These are phyloP conservation scores for Paratrypauchen microcephalus DNA, from an alignment of 2,797 vertebrate species.

Conservation along the genomic window DNA sequence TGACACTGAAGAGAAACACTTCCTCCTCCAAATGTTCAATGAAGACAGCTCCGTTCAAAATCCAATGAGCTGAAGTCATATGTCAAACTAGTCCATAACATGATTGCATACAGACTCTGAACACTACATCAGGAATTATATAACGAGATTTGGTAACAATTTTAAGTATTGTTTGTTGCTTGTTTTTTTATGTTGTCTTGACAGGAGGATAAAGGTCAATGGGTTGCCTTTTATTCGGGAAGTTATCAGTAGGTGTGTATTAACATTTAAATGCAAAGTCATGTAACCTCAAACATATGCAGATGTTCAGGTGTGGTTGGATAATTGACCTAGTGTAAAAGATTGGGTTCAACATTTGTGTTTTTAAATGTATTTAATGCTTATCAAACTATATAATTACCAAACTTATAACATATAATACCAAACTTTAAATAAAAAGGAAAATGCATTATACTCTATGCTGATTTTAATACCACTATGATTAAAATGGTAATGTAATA, in stretches of 20 bases:
- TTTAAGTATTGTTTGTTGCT: background rate
- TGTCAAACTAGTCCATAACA: background rate
- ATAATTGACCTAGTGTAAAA: background rate
- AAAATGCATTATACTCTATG: no score
- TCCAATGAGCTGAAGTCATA: background rate
- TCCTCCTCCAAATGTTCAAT: conserved; percentile 28
- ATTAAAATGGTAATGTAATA: no score
- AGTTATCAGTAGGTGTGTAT: background rate
- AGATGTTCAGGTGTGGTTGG: background rate
- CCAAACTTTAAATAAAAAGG: no score
- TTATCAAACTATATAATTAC: background rate
- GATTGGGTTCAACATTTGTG: background rate
- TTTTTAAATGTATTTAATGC: background rate
- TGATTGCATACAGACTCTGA: background rate
- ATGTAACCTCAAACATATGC: background rate
- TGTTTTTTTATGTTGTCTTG: background rate
- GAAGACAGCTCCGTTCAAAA: conserved; percentile 10
- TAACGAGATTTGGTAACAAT: conserved; percentile 11
- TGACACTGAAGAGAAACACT: conserved; percentile 20
- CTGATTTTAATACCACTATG: no score
- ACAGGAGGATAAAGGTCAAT: background rate
- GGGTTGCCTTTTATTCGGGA: background rate
- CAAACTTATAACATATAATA: no score
- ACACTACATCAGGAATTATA: background rate
- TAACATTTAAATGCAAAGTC: background rate